A percentile compares a stretch with the other conserved stretches of the same genome.
phyloP scores from a whole-genome alignment of 2,888 invertebrate genomes.

The Ichneumoninae sp. region DNA sequence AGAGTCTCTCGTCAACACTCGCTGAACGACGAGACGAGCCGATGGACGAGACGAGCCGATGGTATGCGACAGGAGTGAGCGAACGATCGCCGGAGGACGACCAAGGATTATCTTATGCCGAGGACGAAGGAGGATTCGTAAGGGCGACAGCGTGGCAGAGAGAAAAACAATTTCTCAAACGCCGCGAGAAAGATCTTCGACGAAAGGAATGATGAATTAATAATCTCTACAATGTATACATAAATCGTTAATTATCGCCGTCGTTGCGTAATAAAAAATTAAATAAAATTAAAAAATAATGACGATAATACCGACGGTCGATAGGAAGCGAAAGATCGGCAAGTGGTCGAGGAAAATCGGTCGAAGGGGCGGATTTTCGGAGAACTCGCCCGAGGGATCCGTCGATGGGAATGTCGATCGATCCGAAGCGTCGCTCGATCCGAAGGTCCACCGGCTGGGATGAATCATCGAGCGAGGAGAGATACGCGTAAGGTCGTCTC shows the following conservation, averaged over 20 bases:
- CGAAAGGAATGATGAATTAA: not conserved
- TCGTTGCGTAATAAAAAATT: not conserved
- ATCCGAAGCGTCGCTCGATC: conserved; percentile 8
- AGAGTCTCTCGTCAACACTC: conserved; percentile 45
- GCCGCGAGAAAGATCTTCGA: not conserved
- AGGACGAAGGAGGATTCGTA: not conserved
- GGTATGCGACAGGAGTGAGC: conserved; percentile 26
- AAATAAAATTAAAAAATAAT: not conserved
- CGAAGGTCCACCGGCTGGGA: conserved; percentile 46
- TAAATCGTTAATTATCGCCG: conserved; percentile 34
- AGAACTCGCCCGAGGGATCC: conserved; percentile 7
- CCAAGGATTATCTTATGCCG: not conserved
- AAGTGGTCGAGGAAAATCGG: not conserved
- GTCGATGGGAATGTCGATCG: conserved; percentile 33
- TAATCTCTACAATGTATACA: conserved; percentile 12
- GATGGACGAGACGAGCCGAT: conserved; percentile 37
- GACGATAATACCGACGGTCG: too few species aligned
- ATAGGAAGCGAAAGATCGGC: too few species aligned
- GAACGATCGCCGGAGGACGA: not conserved
- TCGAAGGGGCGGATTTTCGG: not conserved
- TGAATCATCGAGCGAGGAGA: conserved; percentile 57
- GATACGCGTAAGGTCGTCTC: conserved; percentile 54
- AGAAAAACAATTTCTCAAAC: conserved; percentile 3
- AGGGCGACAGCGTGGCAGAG: not conserved
- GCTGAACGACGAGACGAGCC: conserved; percentile 50